These are phyloP conservation scores for Pelosia muscerda DNA, from an alignment of 2,888 invertebrate species.

Conservation along the genomic window DNA sequence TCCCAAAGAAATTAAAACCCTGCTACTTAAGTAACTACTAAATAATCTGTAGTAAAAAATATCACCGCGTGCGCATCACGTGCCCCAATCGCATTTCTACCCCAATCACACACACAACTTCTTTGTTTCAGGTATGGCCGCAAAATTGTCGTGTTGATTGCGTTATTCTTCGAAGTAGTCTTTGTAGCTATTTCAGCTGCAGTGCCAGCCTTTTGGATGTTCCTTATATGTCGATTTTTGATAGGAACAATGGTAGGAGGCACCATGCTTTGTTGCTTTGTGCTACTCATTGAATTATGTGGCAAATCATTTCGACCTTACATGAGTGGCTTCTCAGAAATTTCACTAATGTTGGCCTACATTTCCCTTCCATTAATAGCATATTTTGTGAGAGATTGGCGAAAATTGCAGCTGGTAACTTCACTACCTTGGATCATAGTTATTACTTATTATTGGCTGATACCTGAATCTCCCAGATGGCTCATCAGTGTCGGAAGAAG, in stretches of 20 bases:
- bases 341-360: constrained; percentile 86
- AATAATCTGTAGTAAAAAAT: too few relatives aligned
- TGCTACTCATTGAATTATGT: constrained; percentile 88
- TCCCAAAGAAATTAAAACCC: too few relatives aligned
- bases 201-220: constrained; percentile 87
- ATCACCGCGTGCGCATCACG: too few relatives aligned
- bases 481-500: constrained; percentile 89
- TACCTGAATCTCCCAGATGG: constrained; percentile 94
- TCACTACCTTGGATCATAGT: constrained; percentile 85
- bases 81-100: too few relatives aligned
- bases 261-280: constrained; percentile 89
- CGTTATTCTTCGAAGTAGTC: constrained; percentile 84
- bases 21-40: too few relatives aligned
- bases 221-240: constrained; percentile 86
- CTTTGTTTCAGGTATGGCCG: constrained; percentile 87
- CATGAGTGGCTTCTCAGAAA: constrained; percentile 84
- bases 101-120: too few relatives aligned
- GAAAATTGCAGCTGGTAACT: constrained; percentile 85
- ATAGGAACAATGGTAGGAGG: constrained; percentile 88
- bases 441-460: constrained; percentile 88
- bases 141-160: constrained; percentile 87
- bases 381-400: constrained; percentile 88
- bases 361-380: constrained; percentile 86
- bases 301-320: constrained; percentile 86
- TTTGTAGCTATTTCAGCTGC: constrained; percentile 86